A percentile compares a stretch with the other conserved stretches of the same genome.
These are phyloP conservation scores for Amorpha juglandis DNA, from an alignment of 2,888 invertebrate species.

Conservation along the genomic window DNA sequence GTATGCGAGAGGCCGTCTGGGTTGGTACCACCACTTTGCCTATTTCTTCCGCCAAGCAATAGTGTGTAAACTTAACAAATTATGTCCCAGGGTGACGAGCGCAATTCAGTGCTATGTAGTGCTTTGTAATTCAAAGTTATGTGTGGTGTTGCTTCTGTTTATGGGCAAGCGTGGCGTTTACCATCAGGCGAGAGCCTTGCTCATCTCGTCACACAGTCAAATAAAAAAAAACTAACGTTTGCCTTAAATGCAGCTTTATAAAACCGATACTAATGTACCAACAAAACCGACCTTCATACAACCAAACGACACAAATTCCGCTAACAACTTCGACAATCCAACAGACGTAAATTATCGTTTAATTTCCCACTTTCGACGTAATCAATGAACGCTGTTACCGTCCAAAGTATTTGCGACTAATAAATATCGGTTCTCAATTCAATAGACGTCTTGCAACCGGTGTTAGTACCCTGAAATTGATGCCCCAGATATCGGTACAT, in stretches of 20 bases:
- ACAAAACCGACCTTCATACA: conserved; percentile 2
- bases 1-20: too few relatives aligned
- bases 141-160: too few relatives aligned
- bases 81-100: too few relatives aligned
- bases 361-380: conserved; percentile 28
- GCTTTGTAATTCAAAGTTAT: too few relatives aligned
- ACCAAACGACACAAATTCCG: conserved; percentile 8
- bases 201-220: too few relatives aligned
- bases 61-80: too few relatives aligned
- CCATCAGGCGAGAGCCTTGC: too few relatives aligned
- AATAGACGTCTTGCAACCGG: conserved; percentile 56
- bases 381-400: conserved; percentile 29
- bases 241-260: neutral
- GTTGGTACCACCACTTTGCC: too few relatives aligned
- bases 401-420: conserved; percentile 48
- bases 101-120: too few relatives aligned
- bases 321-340: conserved; percentile 1
- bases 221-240: neutral
- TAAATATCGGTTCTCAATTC: conserved; percentile 57
- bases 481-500: conserved; percentile 66
- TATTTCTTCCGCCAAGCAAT: too few relatives aligned
- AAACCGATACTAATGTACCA: neutral
- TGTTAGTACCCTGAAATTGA: conserved; percentile 58
- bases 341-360: conserved; percentile 29
- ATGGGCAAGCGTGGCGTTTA: too few relatives aligned